Percentiles rank a stretch among this genome's conserved stretches.
Evolutionary conservation across 2,113 vertebrate genomes (phyloP).

Genomic region (Tragelaphus scriptus): DNA sequence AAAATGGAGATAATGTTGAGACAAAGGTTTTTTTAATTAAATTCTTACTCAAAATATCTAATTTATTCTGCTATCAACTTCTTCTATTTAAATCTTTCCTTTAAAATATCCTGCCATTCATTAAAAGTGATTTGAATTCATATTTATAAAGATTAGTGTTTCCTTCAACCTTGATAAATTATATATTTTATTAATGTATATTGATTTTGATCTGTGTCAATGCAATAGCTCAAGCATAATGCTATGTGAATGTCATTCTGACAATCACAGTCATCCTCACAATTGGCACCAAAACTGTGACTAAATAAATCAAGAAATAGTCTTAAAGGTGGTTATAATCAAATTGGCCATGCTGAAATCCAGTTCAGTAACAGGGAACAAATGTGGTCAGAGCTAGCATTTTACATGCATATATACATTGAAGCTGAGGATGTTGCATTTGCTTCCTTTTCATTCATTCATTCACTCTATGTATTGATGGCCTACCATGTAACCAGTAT

Average conservation of each 20-base stretch:
- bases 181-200: neutral
- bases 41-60: constrained; percentile 42
- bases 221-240: neutral
- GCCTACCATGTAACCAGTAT: neutral
- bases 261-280: neutral
- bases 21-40: constrained; percentile 48
- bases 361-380: neutral
- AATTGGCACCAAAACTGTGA: neutral
- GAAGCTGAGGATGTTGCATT: neutral
- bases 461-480: neutral
- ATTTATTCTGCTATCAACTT: constrained; percentile 25
- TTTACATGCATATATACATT: neutral
- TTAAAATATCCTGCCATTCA: neutral
- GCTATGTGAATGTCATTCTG: neutral
- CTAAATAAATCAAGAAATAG: neutral
- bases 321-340: constrained; percentile 7
- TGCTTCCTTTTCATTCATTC: neutral
- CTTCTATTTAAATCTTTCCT: constrained; percentile 35
- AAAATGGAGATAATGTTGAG: constrained; percentile 39
- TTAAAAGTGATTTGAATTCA: neutral
- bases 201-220: neutral
- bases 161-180: neutral
- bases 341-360: neutral
- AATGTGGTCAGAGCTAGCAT: neutral
- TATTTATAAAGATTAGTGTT: neutral